Base-by-base conservation (phyloP, 2,797 vertebrate genomes). In the Muscicapa striata region DNA sequence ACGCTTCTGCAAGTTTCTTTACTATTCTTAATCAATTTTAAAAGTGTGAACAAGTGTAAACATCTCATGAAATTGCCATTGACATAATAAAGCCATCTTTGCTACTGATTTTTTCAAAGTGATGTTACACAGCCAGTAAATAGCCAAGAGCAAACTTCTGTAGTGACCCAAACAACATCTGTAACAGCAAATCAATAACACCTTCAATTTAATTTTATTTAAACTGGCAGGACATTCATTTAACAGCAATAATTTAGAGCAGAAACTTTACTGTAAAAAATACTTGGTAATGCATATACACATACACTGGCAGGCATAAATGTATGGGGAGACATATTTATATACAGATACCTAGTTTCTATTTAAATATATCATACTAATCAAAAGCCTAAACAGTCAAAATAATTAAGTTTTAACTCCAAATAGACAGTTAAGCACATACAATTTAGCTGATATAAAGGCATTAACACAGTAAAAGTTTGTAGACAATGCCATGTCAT, bases 121-220 rank as follows among this genome's bases (percentile, higher is more conserved):
- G 5, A 4, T 57, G 7, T 69, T 84, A 27, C 24, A 46, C 32
- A 93, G 34, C 19, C 57, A 51, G 67, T 75, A 87, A 87, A 89
- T 52, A 83, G n/a, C 27, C n/a, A 86, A 77, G 15, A 87, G 15
- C 17, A 90, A 87, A 78, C 6, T 51, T 83, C 77, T 84, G 48
- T 66, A 87, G 63, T 63, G 70, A 72, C 30, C 19, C 29, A 87
- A 84, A 74, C 15, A 92, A 52, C n/a, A 77, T 70, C 49, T 92
- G 61, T 57, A 95, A 78, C 26, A 94, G 10, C 36, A 92, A 92
- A 91, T 85, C 49, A 75, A 38, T 91, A 89, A 34, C 11, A 64
- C 12, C 2, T 87, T 68, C 49, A 80, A 62, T 85, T 90, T 72
- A 58, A 13, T 89, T 87, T 90, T 80, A 75, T 83, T 92, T 93